phyloP scores from a whole-genome alignment of 64 coral and sea anemone species.

The Montipora efflorescens region DNA sequence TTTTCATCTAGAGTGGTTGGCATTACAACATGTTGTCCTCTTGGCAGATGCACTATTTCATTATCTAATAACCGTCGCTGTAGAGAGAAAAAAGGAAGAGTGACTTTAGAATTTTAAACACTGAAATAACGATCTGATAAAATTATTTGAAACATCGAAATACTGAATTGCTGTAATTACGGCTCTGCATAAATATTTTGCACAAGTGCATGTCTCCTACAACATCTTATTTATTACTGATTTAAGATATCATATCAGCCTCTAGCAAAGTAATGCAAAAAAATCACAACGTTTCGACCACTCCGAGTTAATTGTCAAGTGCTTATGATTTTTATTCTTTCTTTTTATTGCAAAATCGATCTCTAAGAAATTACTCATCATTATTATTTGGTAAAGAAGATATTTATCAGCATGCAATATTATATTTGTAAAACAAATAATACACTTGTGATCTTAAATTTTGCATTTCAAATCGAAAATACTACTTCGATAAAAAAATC shows the following conservation, averaged over 20 bases:
- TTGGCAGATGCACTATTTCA: constrained; percentile 64
- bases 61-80: constrained; percentile 59
- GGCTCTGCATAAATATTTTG: constrained; percentile 18
- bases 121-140: constrained; percentile 21
- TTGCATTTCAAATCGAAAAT: constrained; percentile 10
- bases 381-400: neutral
- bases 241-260: neutral
- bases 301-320: too few species aligned
- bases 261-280: neutral
- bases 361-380: constrained; percentile 2
- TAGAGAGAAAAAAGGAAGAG: constrained; percentile 38
- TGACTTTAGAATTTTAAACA: constrained; percentile 23
- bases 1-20: constrained; percentile 66
- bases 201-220: too few species aligned
- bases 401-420: constrained; percentile 35
- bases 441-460: constrained; percentile 33
- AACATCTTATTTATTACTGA: neutral
- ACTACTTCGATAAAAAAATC: neutral
- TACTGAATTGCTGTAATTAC: constrained; percentile 32
- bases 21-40: constrained; percentile 34
- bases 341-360: neutral
- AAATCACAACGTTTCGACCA: too few species aligned
- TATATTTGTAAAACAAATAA: constrained; percentile 23
- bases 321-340: too few species aligned
- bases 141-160: neutral